A percentile compares a stretch with the other conserved stretches of the same genome.
These are phyloP conservation scores for Cantharis nigra DNA, from an alignment of 2,888 invertebrate species.

Conservation along the genomic window DNA sequence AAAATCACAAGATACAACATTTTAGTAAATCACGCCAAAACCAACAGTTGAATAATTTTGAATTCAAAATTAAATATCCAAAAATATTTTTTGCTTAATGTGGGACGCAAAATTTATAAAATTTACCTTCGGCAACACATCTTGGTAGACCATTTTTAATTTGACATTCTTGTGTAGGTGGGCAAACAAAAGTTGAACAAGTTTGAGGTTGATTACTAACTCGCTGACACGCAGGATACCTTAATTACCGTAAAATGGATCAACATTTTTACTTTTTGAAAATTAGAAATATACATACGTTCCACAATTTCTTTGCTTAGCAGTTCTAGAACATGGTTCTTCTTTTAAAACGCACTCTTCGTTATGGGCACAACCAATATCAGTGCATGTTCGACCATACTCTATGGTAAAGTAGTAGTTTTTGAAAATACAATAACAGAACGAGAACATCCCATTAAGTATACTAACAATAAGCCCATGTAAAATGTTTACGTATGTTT, in stretches of 20 bases:
- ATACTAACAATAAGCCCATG: background rate
- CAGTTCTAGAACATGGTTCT: conserved; percentile 65
- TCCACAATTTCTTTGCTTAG: background rate
- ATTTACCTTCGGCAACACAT: conserved; percentile 46
- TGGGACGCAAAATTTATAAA: background rate
- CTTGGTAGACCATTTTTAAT: conserved; percentile 51
- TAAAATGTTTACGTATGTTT: background rate
- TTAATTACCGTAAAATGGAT: conserved; percentile 27
- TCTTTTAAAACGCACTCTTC: conserved; percentile 74
- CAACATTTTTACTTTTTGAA: background rate
- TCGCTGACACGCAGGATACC: conserved; percentile 53
- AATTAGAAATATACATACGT: background rate
- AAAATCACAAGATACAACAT: no score
- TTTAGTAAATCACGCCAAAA: background rate
- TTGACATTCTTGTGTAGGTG: conserved; percentile 51
- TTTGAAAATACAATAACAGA: background rate
- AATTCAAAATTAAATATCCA: background rate
- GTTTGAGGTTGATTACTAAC: conserved; percentile 37
- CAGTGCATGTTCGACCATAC: conserved; percentile 76
- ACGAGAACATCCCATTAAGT: background rate
- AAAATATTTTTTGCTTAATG: background rate
- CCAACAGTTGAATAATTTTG: background rate
- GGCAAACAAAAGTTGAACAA: conserved; percentile 51
- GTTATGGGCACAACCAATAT: conserved; percentile 75
- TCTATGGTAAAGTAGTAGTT: conserved; percentile 58